Conservation (phyloP, 2,797 vertebrate species). For the Epinephelus coioides region DNA sequence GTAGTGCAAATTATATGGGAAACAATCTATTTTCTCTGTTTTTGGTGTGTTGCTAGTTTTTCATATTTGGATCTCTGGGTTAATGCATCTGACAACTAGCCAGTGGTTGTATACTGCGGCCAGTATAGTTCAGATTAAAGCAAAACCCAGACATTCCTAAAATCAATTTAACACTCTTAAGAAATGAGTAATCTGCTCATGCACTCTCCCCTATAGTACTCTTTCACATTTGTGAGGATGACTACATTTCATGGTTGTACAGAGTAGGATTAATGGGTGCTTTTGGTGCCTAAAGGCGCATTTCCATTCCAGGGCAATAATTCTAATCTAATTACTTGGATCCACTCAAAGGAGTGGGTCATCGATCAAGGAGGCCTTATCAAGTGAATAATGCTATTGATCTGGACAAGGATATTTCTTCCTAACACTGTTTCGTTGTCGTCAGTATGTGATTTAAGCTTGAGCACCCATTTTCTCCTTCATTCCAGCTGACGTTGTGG, state of each 20-base stretch:
- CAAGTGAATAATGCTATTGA: slow-evolving; percentile 81
- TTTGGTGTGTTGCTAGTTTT: slow-evolving; percentile 18
- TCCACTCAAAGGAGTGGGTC: slow-evolving; percentile 80
- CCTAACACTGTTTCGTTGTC: slow-evolving; percentile 75
- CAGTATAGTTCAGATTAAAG: slow-evolving; percentile 73
- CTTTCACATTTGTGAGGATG: slow-evolving; percentile 74
- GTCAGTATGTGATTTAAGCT: slow-evolving; percentile 75
- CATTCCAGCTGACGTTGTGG: slow-evolving; percentile 59
- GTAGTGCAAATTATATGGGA: neutral
- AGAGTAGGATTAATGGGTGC: slow-evolving; percentile 81
- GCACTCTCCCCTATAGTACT: slow-evolving; percentile 65
- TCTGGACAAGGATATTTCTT: slow-evolving; percentile 81
- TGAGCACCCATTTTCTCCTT: slow-evolving; percentile 48
- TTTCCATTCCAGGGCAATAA: slow-evolving; percentile 83
- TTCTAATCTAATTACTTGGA: slow-evolving; percentile 88
- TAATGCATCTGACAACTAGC: slow-evolving; percentile 53
- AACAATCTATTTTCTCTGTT: neutral
- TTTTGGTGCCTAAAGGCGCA: slow-evolving; percentile 79
- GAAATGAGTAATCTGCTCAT: slow-evolving; percentile 79
- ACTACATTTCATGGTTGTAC: slow-evolving; percentile 75
- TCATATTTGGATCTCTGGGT: slow-evolving; percentile 36
- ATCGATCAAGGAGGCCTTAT: slow-evolving; percentile 82
- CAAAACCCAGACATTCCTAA: slow-evolving; percentile 71
- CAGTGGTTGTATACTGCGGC: slow-evolving; percentile 49
- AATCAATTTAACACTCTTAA: slow-evolving; percentile 83